phyloP scores from a whole-genome alignment of 2,113 vertebrate genomes.

The Perca flavescens region DNA sequence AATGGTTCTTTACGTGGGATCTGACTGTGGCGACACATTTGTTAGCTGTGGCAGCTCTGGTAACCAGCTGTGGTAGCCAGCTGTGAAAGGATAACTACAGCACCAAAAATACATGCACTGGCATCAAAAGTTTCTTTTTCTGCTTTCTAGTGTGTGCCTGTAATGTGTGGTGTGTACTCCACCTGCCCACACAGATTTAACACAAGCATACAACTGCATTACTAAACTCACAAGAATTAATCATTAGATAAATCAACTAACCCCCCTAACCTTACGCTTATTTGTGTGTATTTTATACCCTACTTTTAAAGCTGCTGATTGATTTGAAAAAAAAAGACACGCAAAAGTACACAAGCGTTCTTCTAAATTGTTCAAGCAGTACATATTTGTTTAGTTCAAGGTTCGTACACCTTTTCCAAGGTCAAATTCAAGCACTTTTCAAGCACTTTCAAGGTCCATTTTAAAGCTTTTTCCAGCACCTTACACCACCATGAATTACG shows the following conservation, averaged over 20 bases:
- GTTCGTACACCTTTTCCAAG: no score
- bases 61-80: background rate
- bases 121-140: constrained; percentile 1
- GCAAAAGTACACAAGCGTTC: no score
- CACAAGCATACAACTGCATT: constrained; percentile 37
- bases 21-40: constrained; percentile 8
- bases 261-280: background rate
- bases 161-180: constrained; percentile 38
- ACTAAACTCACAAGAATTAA: constrained; percentile 9
- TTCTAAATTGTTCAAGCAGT: no score
- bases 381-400: no score
- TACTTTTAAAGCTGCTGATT: background rate
- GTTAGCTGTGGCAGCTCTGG: background rate
- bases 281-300: background rate
- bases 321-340: background rate
- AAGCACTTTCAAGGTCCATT: no score
- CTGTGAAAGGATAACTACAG: background rate
- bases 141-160: constrained; percentile 10
- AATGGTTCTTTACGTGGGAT: background rate
- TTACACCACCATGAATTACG: no score
- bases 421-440: no score
- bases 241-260: constrained; percentile 25
- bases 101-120: constrained; percentile 6
- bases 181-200: constrained; percentile 68
- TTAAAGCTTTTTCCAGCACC: no score